phyloP scores from a whole-genome alignment of 2,797 vertebrate genomes.

The Rachycentron canadum region DNA sequence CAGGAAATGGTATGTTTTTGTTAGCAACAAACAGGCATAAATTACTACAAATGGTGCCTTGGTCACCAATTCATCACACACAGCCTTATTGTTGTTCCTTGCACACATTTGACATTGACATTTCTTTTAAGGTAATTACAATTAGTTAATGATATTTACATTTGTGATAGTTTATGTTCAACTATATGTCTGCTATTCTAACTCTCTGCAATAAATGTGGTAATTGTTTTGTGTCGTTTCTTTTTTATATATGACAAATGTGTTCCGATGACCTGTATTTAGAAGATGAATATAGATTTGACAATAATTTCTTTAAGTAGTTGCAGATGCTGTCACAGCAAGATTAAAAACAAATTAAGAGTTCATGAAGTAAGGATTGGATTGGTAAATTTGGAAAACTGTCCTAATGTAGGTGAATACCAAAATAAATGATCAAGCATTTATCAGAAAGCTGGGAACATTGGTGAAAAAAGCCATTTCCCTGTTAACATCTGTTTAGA shows the following conservation, averaged over 20 bases:
- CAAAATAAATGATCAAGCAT: not conserved
- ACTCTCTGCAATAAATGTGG: slow-evolving; percentile 77
- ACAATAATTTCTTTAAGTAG: not conserved
- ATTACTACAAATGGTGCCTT: slow-evolving; percentile 65
- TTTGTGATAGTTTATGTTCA: slow-evolving; percentile 54
- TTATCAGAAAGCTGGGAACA: not conserved
- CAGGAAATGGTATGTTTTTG: slow-evolving; percentile 79
- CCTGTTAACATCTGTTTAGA: not conserved
- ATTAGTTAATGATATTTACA: slow-evolving; percentile 70
- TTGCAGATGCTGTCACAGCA: not conserved
- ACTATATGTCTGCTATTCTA: slow-evolving; percentile 38
- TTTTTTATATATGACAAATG: slow-evolving; percentile 48
- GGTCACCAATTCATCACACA: slow-evolving; percentile 65
- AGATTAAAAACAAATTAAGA: not conserved
- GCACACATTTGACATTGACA: slow-evolving; percentile 20
- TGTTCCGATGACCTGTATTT: slow-evolving; percentile 4
- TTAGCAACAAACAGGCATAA: slow-evolving; percentile 76
- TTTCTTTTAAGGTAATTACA: slow-evolving; percentile 58
- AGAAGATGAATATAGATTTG: not conserved
- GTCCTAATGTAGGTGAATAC: not conserved
- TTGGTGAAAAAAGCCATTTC: slow-evolving; percentile 16
- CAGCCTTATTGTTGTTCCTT: slow-evolving; percentile 48
- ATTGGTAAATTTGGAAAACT: slow-evolving; percentile 1
- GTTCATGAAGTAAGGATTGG: not conserved
- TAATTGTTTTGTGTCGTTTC: slow-evolving; percentile 76